phyloP scores from a whole-genome alignment of 2,113 vertebrate species.

The Colinus virginianus region DNA sequence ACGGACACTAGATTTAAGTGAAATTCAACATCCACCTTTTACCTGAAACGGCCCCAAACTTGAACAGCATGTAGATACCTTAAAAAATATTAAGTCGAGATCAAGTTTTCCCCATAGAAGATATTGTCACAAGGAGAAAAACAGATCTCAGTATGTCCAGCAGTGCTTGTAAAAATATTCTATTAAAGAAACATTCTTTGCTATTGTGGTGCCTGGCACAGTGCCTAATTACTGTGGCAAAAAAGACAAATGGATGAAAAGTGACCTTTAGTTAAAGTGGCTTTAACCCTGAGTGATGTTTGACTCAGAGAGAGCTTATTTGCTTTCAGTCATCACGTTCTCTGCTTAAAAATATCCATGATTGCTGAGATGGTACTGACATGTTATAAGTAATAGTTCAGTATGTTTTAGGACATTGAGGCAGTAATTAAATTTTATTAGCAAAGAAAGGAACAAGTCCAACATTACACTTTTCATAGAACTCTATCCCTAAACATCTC shows the following conservation, averaged over 20 bases:
- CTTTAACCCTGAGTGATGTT: constrained; percentile 11
- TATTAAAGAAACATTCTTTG: constrained; percentile 35
- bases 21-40: background rate
- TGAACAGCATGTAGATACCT: background rate
- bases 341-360: background rate
- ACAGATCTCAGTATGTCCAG: background rate
- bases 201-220: constrained; percentile 35
- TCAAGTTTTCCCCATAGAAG: background rate
- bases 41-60: background rate
- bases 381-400: constrained; percentile 18
- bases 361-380: background rate
- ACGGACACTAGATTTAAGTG: background rate
- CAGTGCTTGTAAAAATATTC: background rate
- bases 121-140: background rate
- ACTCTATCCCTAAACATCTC: background rate
- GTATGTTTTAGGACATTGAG: background rate
- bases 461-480: background rate
- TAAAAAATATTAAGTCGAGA: background rate
- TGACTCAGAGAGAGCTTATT: constrained; percentile 16
- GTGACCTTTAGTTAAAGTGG: background rate
- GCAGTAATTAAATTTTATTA: background rate
- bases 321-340: background rate
- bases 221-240: constrained; percentile 45
- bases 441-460: background rate
- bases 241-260: constrained; percentile 19